phyloP scores from a whole-genome alignment of 2,888 invertebrate genomes.

The Eristalis intricaria region DNA sequence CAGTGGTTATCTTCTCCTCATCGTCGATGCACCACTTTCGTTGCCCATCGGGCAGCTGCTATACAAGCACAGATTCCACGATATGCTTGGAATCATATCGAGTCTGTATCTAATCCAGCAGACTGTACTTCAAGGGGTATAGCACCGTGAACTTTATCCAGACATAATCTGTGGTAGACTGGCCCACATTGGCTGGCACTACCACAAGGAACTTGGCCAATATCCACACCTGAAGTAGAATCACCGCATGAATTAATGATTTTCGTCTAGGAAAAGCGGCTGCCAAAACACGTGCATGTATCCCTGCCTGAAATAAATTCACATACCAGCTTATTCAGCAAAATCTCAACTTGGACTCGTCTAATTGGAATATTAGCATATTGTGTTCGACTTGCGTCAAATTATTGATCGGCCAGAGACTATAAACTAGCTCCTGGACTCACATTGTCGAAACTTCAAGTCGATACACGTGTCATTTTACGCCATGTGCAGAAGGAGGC shows the following conservation, averaged over 20 bases:
- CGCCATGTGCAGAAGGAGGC: neutral
- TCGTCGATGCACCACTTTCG: neutral
- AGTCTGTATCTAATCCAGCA: neutral
- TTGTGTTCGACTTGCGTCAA: neutral
- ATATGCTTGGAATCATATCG: neutral
- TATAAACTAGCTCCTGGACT: neutral
- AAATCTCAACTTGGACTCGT: neutral
- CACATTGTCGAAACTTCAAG: neutral
- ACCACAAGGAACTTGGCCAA: neutral
- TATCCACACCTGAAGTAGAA: neutral
- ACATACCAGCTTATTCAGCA: neutral
- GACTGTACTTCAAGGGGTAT: slow-evolving; percentile 10
- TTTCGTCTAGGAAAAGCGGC: neutral
- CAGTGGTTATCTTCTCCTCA: neutral
- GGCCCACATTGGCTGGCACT: slow-evolving; percentile 2
- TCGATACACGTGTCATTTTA: neutral
- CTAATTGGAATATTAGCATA: neutral
- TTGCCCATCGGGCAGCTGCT: slow-evolving; percentile 10
- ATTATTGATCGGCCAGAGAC: too few relatives aligned
- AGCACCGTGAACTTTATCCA: neutral
- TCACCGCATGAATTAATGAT: neutral
- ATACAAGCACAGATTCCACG: neutral
- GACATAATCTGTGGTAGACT: neutral
- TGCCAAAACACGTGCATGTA: neutral
- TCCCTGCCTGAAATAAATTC: neutral